Percentiles rank a stretch among this genome's conserved stretches.
phyloP scores from a whole-genome alignment of 2,797 vertebrate species.

The Enteromius unitaeniatus region DNA sequence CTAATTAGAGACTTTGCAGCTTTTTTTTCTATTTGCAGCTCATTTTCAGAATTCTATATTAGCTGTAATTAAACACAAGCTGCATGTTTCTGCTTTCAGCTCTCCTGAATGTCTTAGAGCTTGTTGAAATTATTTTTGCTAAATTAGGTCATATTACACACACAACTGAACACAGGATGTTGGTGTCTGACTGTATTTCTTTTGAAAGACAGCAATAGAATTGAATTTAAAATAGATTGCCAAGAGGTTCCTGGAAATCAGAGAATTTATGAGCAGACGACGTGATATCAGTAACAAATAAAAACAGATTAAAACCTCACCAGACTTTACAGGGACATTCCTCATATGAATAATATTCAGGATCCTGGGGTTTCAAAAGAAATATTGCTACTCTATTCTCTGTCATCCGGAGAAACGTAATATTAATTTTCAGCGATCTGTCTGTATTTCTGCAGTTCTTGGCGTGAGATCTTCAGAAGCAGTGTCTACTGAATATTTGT shows the following conservation, averaged over 20 bases:
- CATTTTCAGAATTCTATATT: not conserved
- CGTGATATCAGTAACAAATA: conserved; percentile 36
- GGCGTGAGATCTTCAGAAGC: not conserved
- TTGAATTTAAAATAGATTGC: not conserved
- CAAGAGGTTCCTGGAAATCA: conserved; percentile 13
- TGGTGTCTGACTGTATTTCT: not conserved
- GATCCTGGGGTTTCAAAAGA: conserved; percentile 1
- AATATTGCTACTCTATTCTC: not conserved
- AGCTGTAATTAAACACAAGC: not conserved
- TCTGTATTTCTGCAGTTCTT: conserved; percentile 7
- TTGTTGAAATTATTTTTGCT: not conserved
- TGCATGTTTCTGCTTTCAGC: not conserved
- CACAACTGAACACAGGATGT: not conserved
- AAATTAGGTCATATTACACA: not conserved
- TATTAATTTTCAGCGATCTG: not conserved
- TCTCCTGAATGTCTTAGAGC: not conserved
- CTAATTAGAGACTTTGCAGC: no score
- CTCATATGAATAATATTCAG: not conserved
- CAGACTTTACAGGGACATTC: not conserved
- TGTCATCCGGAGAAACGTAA: not conserved
- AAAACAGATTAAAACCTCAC: conserved; percentile 20
- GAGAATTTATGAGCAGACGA: not conserved
- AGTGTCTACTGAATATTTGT: conserved; percentile 16
- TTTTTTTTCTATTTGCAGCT: not conserved
- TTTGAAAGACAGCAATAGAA: not conserved